A percentile compares a stretch with the other conserved stretches of the same genome.
Conservation (phyloP, 2,797 vertebrate species). For the Hydrophis major region DNA sequence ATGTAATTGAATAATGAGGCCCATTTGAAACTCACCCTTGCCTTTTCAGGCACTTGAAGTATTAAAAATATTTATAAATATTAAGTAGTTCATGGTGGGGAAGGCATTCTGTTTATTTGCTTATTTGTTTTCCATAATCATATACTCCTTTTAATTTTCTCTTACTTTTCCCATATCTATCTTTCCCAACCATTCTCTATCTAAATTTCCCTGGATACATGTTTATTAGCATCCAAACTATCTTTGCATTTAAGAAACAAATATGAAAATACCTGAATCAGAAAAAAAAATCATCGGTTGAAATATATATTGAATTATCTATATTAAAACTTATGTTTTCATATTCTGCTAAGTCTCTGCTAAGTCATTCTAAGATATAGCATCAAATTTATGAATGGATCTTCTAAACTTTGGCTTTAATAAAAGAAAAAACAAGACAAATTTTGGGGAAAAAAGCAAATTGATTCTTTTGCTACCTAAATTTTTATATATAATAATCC, state of each 20-base stretch:
- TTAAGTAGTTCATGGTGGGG: background rate
- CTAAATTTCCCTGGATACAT: background rate
- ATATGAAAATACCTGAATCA: background rate
- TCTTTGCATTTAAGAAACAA: background rate
- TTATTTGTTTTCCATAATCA: background rate
- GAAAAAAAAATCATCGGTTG: background rate
- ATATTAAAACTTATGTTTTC: background rate
- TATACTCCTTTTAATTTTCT: background rate
- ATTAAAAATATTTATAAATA: slow-evolving; percentile 20
- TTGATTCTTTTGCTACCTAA: background rate
- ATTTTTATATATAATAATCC: background rate
- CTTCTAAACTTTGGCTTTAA: background rate
- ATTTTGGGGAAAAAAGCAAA: background rate
- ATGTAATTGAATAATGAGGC: background rate
- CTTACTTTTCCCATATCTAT: background rate
- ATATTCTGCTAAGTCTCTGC: background rate
- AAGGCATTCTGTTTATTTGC: background rate
- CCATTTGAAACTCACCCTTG: slow-evolving; percentile 9
- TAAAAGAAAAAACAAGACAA: background rate
- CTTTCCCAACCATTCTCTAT: background rate
- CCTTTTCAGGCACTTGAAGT: slow-evolving; percentile 21
- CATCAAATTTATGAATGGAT: background rate
- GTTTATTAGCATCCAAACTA: background rate
- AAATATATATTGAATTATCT: background rate
- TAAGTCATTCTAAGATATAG: background rate